These are phyloP conservation scores for Leuctra nigra DNA, from an alignment of 2,888 invertebrate genomes.

Conservation along the genomic window DNA sequence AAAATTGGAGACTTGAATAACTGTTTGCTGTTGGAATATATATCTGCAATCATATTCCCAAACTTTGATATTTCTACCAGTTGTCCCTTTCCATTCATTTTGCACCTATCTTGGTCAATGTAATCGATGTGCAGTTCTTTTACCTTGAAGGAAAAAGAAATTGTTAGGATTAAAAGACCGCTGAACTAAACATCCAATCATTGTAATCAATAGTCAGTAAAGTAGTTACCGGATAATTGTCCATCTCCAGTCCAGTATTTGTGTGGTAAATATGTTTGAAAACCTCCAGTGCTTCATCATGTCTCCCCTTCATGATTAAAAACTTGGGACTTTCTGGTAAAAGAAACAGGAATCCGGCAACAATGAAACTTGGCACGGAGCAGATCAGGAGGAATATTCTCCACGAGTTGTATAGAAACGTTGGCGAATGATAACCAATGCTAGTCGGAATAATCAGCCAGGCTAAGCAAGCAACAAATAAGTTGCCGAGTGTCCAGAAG, in stretches of 20 bases:
- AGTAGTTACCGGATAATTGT: conserved; percentile 65
- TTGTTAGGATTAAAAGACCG: neutral
- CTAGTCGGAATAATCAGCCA: conserved; percentile 50
- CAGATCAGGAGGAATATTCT: conserved; percentile 84
- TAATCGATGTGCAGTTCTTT: conserved; percentile 41
- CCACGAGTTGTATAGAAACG: conserved; percentile 86
- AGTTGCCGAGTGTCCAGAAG: conserved; percentile 90
- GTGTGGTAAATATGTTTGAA: conserved; percentile 74
- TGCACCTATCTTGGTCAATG: conserved; percentile 35
- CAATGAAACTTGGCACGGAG: conserved; percentile 81
- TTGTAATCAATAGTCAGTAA: neutral
- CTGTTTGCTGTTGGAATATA: conserved; percentile 73
- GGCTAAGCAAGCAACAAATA: conserved; percentile 76
- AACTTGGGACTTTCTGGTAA: conserved; percentile 91
- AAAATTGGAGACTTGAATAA: conserved; percentile 74
- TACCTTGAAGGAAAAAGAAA: conserved; percentile 34
- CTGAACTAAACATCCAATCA: too few relatives aligned
- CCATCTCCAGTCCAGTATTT: conserved; percentile 69
- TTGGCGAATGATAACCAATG: conserved; percentile 58
- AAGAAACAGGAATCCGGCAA: conserved; percentile 72
- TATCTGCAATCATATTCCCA: conserved; percentile 66
- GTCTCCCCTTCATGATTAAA: conserved; percentile 68
- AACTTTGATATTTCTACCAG: conserved; percentile 20
- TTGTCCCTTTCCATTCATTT: too few relatives aligned
- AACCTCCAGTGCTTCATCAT: conserved; percentile 73